phyloP scores from a whole-genome alignment of 2,113 vertebrate genomes.

The Lutjanus erythropterus region DNA sequence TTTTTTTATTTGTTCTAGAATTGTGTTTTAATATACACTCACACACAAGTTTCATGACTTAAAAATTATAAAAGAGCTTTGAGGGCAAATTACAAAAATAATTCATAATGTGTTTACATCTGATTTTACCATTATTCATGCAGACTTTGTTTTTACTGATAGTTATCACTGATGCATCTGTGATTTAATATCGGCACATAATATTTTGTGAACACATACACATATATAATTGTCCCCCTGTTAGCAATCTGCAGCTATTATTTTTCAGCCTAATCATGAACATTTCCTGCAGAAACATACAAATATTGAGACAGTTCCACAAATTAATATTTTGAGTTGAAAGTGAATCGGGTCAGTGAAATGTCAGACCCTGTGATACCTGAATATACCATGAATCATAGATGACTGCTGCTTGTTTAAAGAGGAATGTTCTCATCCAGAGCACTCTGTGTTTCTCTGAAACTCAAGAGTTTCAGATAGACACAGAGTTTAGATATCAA shows the following conservation, averaged over 20 bases:
- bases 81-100: neutral
- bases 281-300: neutral
- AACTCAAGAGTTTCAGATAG: neutral
- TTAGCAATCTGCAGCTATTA: neutral
- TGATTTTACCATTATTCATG: neutral
- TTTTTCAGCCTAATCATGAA: neutral
- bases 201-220: neutral
- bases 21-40: neutral
- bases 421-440: neutral
- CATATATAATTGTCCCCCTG: neutral
- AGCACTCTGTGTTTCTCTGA: neutral
- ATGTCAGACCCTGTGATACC: neutral
- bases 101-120: neutral
- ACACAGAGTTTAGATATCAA: too few relatives aligned
- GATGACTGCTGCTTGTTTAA: too few relatives aligned
- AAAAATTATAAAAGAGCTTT: neutral
- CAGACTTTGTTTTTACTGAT: neutral
- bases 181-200: neutral
- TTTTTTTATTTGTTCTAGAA: neutral
- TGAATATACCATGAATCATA: neutral
- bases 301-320: too few relatives aligned
- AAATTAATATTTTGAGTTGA: too few relatives aligned
- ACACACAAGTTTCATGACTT: neutral
- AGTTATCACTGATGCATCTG: too few relatives aligned
- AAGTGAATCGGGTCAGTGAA: neutral